These are phyloP conservation scores for Lasioglossum morio DNA, from an alignment of 2,888 invertebrate species.

Conservation along the genomic window DNA sequence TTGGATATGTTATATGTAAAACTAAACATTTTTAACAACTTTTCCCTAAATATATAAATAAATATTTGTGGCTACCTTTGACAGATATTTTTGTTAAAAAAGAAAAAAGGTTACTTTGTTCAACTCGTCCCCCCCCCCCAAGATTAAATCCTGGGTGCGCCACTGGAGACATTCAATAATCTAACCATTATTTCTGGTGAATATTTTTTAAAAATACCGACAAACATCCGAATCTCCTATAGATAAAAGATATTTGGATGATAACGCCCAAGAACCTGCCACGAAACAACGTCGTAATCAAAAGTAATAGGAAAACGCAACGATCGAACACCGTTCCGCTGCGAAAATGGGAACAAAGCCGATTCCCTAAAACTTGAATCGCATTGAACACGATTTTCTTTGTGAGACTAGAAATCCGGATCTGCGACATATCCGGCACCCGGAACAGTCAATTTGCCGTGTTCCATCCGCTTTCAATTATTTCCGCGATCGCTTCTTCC, in stretches of 20 bases:
- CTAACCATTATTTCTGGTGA: background rate
- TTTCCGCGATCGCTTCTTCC: constrained; percentile 12
- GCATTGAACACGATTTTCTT: background rate
- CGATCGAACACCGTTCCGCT: background rate
- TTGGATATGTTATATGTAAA: too few relatives aligned
- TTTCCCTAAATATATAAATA: too few relatives aligned
- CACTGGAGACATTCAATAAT: too few relatives aligned
- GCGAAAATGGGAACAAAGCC: background rate
- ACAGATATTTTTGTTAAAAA: too few relatives aligned
- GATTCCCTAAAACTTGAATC: constrained; percentile 15
- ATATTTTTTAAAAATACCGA: background rate
- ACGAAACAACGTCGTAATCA: background rate
- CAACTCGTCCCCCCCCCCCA: too few relatives aligned
- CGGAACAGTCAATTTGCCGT: constrained; percentile 16
- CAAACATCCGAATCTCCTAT: background rate
- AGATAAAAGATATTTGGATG: background rate
- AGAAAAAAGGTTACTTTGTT: too few relatives aligned
- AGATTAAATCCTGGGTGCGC: too few relatives aligned
- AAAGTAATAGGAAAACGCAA: background rate
- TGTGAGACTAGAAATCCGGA: background rate
- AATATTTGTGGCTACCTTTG: too few relatives aligned
- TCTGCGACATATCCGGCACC: background rate
- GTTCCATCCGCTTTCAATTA: constrained; percentile 15
- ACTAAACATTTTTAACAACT: too few relatives aligned
- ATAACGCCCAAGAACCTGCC: background rate